Evolutionary conservation across 2,797 vertebrate genomes (phyloP).

Genomic region (Oryzias sinensis): DNA sequence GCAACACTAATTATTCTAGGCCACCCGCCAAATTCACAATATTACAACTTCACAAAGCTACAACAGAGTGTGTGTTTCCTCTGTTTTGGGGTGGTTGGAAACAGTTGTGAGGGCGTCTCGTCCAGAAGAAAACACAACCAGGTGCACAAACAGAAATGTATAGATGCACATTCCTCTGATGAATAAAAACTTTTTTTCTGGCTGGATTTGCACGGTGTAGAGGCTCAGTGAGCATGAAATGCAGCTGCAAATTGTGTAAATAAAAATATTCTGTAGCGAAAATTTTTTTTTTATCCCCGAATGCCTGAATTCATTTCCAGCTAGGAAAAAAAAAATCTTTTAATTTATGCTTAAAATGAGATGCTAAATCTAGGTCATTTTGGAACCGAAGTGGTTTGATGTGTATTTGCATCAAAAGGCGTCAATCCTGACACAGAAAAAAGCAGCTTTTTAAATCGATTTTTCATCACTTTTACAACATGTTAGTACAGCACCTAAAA

Average conservation of each 20-base stretch:
- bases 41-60: constrained; percentile 55
- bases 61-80: constrained; percentile 14
- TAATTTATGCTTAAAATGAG: too few species aligned
- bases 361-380: too few species aligned
- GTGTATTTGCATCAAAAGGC: too few species aligned
- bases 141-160: constrained; percentile 11
- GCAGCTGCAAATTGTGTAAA: constrained; percentile 1
- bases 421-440: too few species aligned
- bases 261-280: background rate
- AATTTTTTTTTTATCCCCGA: background rate
- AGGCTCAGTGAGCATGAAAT: background rate
- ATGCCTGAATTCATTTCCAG: too few species aligned
- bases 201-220: background rate
- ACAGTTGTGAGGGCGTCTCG: constrained; percentile 9
- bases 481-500: too few species aligned
- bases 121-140: constrained; percentile 12
- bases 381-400: too few species aligned
- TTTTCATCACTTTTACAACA: too few species aligned
- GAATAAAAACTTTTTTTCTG: background rate
- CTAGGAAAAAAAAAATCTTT: background rate
- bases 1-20: constrained; percentile 71
- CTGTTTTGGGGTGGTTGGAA: constrained; percentile 11
- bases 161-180: background rate
- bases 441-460: too few species aligned
- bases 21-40: constrained; percentile 58